Evolutionary conservation across 2,113 vertebrate genomes (phyloP).

Genomic region (Nycticorax nycticorax): DNA sequence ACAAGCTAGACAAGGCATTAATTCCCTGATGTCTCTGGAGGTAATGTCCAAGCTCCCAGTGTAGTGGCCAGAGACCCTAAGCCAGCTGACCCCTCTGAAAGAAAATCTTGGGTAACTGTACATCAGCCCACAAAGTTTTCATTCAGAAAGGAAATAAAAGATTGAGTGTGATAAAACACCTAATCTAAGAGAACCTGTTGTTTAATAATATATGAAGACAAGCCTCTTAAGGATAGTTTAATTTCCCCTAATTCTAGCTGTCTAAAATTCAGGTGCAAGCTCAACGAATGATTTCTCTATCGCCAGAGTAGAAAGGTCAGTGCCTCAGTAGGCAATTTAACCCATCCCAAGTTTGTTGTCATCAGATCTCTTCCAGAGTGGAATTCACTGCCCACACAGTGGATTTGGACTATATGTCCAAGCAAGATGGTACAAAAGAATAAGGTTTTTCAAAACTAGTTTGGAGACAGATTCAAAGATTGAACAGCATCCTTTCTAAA

Average conservation of each 20-base stretch:
- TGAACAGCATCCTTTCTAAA: not conserved
- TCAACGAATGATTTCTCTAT: not conserved
- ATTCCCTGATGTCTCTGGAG: not conserved
- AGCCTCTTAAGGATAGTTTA: not conserved
- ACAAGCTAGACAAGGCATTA: not conserved
- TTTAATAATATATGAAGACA: slow-evolving; percentile 11
- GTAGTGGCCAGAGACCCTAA: not conserved
- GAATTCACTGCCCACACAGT: not conserved
- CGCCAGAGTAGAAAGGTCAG: not conserved
- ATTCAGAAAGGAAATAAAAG: not conserved
- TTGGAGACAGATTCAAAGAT: not conserved
- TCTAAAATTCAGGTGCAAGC: not conserved
- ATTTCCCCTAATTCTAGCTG: not conserved
- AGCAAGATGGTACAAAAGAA: not conserved
- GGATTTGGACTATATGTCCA: not conserved
- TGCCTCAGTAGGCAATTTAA: not conserved
- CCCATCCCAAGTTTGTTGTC: not conserved
- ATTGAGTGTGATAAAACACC: not conserved
- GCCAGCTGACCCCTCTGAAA: not conserved
- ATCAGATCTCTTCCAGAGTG: not conserved
- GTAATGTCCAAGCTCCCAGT: not conserved
- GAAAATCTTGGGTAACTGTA: not conserved
- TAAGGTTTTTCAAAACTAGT: not conserved
- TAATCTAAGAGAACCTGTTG: not conserved
- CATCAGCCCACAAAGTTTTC: not conserved